Percentiles rank a stretch among this genome's conserved stretches.
Conservation (phyloP, 2,888 invertebrate species). For the Himalopsyche japonica region DNA sequence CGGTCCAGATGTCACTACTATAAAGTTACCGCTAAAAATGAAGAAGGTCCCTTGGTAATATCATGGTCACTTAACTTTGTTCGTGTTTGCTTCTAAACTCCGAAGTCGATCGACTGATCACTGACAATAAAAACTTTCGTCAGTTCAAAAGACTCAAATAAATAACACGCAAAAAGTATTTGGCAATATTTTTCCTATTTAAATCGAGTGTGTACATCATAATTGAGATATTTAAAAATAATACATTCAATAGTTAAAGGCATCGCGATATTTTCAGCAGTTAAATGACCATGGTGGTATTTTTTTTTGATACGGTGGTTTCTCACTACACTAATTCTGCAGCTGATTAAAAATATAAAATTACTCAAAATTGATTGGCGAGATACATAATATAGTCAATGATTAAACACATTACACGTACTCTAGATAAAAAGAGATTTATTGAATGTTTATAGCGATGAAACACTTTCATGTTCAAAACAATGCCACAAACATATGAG, state of each 20-base stretch:
- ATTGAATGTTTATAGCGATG: constrained; percentile 28
- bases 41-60: constrained; percentile 40
- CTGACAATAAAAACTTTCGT: not conserved
- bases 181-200: not conserved
- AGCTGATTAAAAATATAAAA: constrained; percentile 32
- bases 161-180: not conserved
- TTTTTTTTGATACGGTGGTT: constrained; percentile 27
- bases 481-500: constrained; percentile 19
- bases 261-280: constrained; percentile 9
- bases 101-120: not conserved
- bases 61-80: constrained; percentile 39
- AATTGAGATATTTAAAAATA: not conserved
- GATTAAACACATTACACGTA: constrained; percentile 39
- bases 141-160: not conserved
- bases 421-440: constrained; percentile 39
- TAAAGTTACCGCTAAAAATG: constrained; percentile 38
- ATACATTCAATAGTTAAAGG: not conserved
- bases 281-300: constrained; percentile 38
- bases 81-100: not conserved
- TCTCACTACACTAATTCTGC: constrained; percentile 37
- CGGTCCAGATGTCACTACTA: constrained; percentile 38
- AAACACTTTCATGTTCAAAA: constrained; percentile 6
- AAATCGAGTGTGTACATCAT: not conserved
- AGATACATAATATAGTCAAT: constrained; percentile 37
- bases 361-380: constrained; percentile 36